A percentile compares a stretch with the other conserved stretches of the same genome.
phyloP scores from a whole-genome alignment of 2,113 vertebrate species.

The Axis porcinus region DNA sequence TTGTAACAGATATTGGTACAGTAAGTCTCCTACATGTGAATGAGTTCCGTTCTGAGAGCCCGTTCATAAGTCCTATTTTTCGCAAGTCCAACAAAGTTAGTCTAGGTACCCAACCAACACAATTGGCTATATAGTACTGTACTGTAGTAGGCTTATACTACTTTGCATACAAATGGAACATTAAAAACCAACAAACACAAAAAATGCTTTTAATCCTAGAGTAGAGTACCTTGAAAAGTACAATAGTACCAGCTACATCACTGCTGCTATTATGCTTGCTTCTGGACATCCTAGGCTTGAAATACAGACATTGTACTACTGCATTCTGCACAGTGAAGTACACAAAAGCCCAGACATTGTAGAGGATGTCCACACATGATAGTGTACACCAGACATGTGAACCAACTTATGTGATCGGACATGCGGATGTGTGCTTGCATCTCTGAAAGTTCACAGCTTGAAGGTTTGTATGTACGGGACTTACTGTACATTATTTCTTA shows the following conservation, averaged over 20 bases:
- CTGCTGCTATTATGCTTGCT: neutral
- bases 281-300: neutral
- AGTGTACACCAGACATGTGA: neutral
- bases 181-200: neutral
- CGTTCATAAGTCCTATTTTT: fast-evolving
- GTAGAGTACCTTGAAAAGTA: neutral
- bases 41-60: neutral
- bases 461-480: neutral
- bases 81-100: neutral
- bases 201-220: neutral
- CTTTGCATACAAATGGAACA: neutral
- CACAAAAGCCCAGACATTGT: neutral
- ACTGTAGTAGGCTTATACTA: neutral
- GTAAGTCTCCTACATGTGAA: neutral
- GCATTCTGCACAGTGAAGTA: neutral
- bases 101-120: neutral
- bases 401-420: neutral
- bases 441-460: neutral
- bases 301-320: neutral
- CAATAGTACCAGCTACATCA: neutral
- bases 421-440: neutral
- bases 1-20: fast-evolving
- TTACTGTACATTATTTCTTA: too few relatives aligned
- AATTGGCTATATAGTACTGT: neutral
- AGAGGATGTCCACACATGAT: neutral